These are phyloP conservation scores for Smutsia temminckii DNA, from an alignment of 2,797 vertebrate genomes.

Conservation along the genomic window DNA sequence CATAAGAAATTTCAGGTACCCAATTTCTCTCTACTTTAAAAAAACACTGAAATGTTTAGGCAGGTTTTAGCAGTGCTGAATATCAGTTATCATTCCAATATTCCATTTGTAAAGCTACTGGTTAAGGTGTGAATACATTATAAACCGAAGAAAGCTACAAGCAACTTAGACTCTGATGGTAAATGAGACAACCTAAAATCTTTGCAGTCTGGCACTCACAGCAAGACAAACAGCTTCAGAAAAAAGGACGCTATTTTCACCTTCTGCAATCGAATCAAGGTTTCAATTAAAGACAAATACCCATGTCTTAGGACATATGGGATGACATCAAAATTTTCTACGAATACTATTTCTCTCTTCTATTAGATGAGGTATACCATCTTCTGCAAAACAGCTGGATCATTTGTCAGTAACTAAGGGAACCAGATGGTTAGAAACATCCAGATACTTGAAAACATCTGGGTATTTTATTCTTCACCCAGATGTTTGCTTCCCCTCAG, in stretches of 20 bases:
- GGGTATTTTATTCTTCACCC: conserved; percentile 52
- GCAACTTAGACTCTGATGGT: not conserved
- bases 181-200: conserved; percentile 49
- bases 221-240: not conserved
- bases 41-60: not conserved
- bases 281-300: conserved; percentile 1
- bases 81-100: not conserved
- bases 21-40: not conserved
- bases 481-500: conserved; percentile 58
- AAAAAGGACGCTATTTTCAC: not conserved
- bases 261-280: not conserved
- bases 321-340: not conserved
- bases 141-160: not conserved
- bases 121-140: conserved; percentile 11
- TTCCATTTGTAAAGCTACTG: not conserved
- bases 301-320: not conserved
- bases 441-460: conserved; percentile 70
- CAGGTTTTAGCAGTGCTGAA: not conserved
- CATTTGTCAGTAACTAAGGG: conserved; percentile 58
- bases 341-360: not conserved
- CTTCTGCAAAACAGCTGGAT: conserved; percentile 68
- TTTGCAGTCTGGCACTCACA: conserved; percentile 4
- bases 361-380: conserved; percentile 58
- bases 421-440: conserved; percentile 62
- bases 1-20: not conserved